These are phyloP conservation scores for Ligdia adustata DNA, from an alignment of 2,888 invertebrate genomes.

Conservation along the genomic window DNA sequence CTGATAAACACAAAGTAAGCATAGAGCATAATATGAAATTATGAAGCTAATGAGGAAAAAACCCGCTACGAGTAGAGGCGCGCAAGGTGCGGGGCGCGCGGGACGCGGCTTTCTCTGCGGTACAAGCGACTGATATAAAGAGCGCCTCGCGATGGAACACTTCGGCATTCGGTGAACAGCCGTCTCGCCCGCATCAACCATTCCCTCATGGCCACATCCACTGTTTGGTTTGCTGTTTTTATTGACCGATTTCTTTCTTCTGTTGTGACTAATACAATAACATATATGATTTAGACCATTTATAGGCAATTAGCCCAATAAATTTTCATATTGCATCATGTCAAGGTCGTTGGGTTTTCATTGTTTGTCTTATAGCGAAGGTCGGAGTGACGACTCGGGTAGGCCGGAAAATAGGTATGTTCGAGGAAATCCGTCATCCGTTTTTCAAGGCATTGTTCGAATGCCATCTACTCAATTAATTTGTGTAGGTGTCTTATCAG, in stretches of 20 bases:
- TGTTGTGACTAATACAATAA: constrained; percentile 69
- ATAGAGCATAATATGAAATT: constrained; percentile 70
- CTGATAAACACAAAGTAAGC: constrained; percentile 73
- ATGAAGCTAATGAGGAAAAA: constrained; percentile 82
- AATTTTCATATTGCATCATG: constrained; percentile 72
- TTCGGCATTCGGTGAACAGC: constrained; percentile 83
- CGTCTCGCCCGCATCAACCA: constrained; percentile 79
- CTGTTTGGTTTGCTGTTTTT: constrained; percentile 65
- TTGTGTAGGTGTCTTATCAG: constrained; percentile 49
- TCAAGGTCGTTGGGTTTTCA: constrained; percentile 78
- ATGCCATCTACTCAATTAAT: constrained; percentile 54
- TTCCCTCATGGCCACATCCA: constrained; percentile 59
- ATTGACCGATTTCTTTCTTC: constrained; percentile 55
- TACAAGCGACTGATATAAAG: constrained; percentile 77
- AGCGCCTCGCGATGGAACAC: constrained; percentile 76
- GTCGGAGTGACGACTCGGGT: constrained; percentile 69
- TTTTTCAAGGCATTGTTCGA: constrained; percentile 74
- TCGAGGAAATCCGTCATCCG: constrained; percentile 79
- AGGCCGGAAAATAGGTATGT: constrained; percentile 71
- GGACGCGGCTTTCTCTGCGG: constrained; percentile 81
- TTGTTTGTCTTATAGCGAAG: constrained; percentile 79
- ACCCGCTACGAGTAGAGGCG: constrained; percentile 72
- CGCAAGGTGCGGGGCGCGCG: constrained; percentile 68
- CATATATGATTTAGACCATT: constrained; percentile 66
- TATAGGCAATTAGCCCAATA: constrained; percentile 73